Evolutionary conservation across 1,140 invertebrate species (phyloP).

Genomic region (Rhagoletis zephyria): DNA sequence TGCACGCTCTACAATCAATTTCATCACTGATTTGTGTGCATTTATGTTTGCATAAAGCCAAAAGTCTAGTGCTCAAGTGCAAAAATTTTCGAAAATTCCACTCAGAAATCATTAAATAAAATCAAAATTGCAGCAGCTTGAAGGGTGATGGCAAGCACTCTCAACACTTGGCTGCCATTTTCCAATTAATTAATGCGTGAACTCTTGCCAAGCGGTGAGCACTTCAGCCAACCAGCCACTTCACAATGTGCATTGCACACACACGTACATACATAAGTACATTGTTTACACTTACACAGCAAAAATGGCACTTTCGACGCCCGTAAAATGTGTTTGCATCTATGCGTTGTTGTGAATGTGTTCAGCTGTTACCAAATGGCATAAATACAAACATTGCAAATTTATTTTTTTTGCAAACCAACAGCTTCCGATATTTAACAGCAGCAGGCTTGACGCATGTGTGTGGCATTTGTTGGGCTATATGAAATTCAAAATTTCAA

Average conservation of each 20-base stretch:
- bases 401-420: not conserved
- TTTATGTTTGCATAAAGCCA: no score
- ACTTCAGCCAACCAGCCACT: not conserved
- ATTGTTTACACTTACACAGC: not conserved
- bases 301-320: not conserved
- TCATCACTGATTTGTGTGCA: no score
- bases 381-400: not conserved
- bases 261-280: not conserved
- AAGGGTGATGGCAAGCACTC: not conserved
- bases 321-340: not conserved
- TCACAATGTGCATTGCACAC: not conserved
- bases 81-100: not conserved
- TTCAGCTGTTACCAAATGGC: not conserved
- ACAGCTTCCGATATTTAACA: not conserved
- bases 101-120: not conserved
- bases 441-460: not conserved
- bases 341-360: not conserved
- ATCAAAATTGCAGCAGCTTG: not conserved
- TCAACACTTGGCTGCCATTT: not conserved
- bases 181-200: constrained; percentile 36
- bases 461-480: not conserved
- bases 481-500: constrained; percentile 7
- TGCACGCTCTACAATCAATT: no score
- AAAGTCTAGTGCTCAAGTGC: not conserved
- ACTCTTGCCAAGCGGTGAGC: constrained; percentile 5